Base-by-base conservation (phyloP, 2,888 invertebrate species). In the Aleiodes leptofemur region DNA sequence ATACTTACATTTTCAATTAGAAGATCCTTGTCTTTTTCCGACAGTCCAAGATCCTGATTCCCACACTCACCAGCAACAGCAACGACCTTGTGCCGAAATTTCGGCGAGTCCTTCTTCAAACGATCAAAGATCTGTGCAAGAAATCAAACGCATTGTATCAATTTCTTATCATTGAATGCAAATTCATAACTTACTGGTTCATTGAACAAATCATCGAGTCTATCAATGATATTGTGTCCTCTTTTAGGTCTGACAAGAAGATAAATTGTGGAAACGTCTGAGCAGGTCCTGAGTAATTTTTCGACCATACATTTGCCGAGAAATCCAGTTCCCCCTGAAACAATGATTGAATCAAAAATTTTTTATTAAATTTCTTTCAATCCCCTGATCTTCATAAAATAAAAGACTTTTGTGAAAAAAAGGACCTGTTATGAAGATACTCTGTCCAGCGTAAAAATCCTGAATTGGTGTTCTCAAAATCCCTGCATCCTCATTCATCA, bases 261-360 rank as follows among this genome's bases (percentile, higher is more conserved):
- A 83, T 92, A 94, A 73, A 94, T 90, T 16, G 90, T 90, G 34
- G 90, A 88, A 0, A 93, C 85, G 14, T 91, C 90, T 0, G 91
- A 90, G 48, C 93, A 93, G 14, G 90, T 90, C 38, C 93, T 90
- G 38, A 94, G 87, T 53, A 94, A 86, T 85, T 93, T 94, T 81
- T 93, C 93, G 55, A 93, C 86, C 7, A 94, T 85, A 2, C 93
- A 86, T 81, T 91, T 91, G 2, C 92, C 92, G 74, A 92, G 83
- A 82, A 92, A 92, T 43, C 93, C 88, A 1, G 87, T 87, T 14
- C 86, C 86, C 34, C 88, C 93, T 88, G 71, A 51, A 61, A 71
- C 14, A 76, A 14, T 11, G 13, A 23, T 69, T 43, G 8, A 43
- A 7, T 43, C 11, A 9, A 9, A 11, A 7, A 43, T 1, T 43